Evolutionary conservation across 2,888 invertebrate species (phyloP), one percentile per base, ranked within the genome.

Genomic region (Dendrolimus pini): DNA sequence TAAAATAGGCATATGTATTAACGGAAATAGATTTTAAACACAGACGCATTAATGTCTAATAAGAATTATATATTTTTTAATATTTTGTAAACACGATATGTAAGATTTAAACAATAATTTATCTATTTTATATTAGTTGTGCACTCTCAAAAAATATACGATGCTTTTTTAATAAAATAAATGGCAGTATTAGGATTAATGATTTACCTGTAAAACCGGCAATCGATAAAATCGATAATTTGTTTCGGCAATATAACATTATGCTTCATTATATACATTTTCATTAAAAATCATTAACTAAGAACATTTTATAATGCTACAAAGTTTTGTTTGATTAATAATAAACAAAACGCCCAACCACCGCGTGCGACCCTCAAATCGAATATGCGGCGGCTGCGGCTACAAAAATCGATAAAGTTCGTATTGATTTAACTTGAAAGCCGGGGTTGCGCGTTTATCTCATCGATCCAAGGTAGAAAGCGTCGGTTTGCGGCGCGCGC

Each of bases 371-470:
- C 82, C 80, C 86, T 86, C 84, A 70, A 76, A 74, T 82, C 69
- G 74, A 70, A 79, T 88, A 82, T 89, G 89, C 89, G 91, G 91
- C 91, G 91, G 91, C 92, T 92, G 92, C 91, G 92, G 91, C 92
- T 92, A 79, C 86, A 85, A 93, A 94, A 94, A 94, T 94, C 94
- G 94, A 94, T 94, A 92, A 91, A 92, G 92, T 92, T 92, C 83
- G 92, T 93, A 94, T 94, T 94, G 93, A 93, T 93, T 92, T 91
- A 91, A 87, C 83, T 83, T 89, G 87, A 91, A 80, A 79, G 94
- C 93, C 93, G 92, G 93, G 93, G 92, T 92, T 92, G 93, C 93
- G 93, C 94, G 93, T 94, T 93, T 94, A 94, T 94, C 93, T 92
- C 92, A 94, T 94, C 94, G 94, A 94, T 93, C 89, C 84, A 83